Evolutionary conservation across 2,888 invertebrate species (phyloP).

Genomic region (Gastracanthus pulcherrimus): DNA sequence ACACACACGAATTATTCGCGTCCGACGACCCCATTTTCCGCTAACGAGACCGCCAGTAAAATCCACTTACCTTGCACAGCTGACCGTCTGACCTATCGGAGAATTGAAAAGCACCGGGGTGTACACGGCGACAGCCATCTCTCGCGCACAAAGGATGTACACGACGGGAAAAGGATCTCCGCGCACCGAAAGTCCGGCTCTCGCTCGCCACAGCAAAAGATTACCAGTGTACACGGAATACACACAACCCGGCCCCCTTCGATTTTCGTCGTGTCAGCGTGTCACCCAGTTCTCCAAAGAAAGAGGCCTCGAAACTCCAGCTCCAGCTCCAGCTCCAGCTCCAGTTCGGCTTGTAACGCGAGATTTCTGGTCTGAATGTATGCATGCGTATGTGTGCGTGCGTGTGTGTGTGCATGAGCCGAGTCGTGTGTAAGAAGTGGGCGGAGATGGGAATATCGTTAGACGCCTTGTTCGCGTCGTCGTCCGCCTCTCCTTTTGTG

Average conservation of each 20-base stretch:
- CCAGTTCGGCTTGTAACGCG: background rate
- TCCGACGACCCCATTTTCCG: conserved; percentile 2
- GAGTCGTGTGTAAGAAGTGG: conserved; percentile 51
- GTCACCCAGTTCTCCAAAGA: background rate
- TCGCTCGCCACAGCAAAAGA: too few relatives aligned
- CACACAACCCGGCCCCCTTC: too few relatives aligned
- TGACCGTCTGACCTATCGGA: background rate
- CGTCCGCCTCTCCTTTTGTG: background rate
- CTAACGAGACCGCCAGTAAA: background rate
- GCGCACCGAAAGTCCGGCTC: background rate
- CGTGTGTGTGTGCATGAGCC: background rate
- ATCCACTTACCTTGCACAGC: background rate
- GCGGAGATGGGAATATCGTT: conserved; percentile 62
- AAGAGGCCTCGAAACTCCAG: background rate
- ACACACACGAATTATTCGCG: background rate
- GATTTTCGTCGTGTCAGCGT: background rate
- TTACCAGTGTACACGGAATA: background rate
- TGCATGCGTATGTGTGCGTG: background rate
- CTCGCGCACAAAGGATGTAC: background rate
- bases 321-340: too few relatives aligned
- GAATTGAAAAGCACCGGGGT: background rate
- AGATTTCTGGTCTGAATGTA: background rate
- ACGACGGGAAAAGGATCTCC: background rate
- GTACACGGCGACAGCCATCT: background rate
- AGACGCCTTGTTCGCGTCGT: conserved; percentile 39